A percentile compares a stretch with the other conserved stretches of the same genome.
Conservation (phyloP, 2,113 vertebrate species). For the Ovibos moschatus region DNA sequence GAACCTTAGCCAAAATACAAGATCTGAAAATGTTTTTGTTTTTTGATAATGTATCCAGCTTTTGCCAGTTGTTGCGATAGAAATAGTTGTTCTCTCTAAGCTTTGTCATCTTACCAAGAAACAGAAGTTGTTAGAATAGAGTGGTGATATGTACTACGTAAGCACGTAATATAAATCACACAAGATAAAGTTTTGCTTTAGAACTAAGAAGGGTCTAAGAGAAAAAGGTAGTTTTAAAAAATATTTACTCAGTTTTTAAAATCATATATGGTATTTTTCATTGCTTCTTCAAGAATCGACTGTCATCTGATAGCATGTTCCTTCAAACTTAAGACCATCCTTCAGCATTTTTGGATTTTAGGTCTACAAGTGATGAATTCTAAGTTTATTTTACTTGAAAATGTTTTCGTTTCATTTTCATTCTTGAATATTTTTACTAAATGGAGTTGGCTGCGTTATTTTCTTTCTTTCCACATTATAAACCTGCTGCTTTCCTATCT, state of each 20-base stretch:
- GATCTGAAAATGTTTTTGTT: background rate
- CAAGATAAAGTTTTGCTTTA: background rate
- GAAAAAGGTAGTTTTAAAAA: background rate
- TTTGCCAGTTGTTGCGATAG: background rate
- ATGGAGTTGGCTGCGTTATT: background rate
- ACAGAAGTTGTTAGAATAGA: background rate
- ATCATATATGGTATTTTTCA: background rate
- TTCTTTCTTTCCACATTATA: background rate
- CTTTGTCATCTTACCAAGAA: background rate
- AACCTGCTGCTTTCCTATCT: background rate
- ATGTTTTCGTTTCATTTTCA: background rate
- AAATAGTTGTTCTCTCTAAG: background rate
- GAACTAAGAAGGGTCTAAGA: background rate
- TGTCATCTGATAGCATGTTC: background rate
- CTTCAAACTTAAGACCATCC: background rate
- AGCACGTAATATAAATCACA: background rate
- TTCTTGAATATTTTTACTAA: background rate
- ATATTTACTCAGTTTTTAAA: background rate
- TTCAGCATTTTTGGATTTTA: background rate
- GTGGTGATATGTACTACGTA: background rate
- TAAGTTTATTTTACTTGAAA: background rate
- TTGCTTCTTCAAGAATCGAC: background rate
- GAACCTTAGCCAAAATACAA: background rate
- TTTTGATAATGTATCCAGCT: background rate
- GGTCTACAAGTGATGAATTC: background rate